A percentile compares a stretch with the other conserved stretches of the same genome.
These are phyloP conservation scores for Ovibos moschatus DNA, from an alignment of 2,113 vertebrate species.

Conservation along the genomic window DNA sequence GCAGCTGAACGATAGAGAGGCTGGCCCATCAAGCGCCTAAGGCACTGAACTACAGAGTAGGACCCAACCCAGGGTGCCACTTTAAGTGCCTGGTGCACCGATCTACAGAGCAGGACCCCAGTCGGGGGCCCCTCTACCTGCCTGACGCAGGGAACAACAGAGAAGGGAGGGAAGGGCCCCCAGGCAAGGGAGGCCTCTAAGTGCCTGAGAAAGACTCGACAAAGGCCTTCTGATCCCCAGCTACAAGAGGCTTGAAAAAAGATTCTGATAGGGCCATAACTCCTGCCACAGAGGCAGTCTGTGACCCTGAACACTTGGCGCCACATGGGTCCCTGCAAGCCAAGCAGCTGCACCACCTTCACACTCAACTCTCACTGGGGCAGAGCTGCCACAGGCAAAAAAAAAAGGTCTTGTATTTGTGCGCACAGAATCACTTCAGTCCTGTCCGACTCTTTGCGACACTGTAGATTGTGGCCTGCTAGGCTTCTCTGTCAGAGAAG, in stretches of 20 bases:
- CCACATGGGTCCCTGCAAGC: not conserved
- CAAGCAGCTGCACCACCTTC: not conserved
- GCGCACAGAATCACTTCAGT: fast-evolving
- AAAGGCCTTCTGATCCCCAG: not conserved
- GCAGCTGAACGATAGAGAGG: not conserved
- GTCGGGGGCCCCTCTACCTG: fast-evolving
- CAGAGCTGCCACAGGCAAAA: not conserved
- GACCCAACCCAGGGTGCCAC: too few relatives aligned
- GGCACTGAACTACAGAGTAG: not conserved
- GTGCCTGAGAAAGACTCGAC: not conserved
- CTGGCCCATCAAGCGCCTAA: not conserved
- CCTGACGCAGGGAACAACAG: not conserved
- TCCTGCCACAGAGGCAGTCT: not conserved
- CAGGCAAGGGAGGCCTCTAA: not conserved
- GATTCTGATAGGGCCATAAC: not conserved
- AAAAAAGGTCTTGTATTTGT: not conserved
- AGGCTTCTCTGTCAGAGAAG: not conserved
- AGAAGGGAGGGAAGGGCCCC: not conserved
- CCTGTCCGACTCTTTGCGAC: not conserved
- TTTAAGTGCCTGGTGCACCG: not conserved
- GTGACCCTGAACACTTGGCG: not conserved
- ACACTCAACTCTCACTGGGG: not conserved
- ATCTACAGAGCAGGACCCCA: not conserved
- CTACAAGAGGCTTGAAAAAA: not conserved
- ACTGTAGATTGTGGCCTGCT: not conserved